These are phyloP conservation scores for Saccostrea cuccullata DNA, from an alignment of 1,140 invertebrate species.

Conservation along the genomic window DNA sequence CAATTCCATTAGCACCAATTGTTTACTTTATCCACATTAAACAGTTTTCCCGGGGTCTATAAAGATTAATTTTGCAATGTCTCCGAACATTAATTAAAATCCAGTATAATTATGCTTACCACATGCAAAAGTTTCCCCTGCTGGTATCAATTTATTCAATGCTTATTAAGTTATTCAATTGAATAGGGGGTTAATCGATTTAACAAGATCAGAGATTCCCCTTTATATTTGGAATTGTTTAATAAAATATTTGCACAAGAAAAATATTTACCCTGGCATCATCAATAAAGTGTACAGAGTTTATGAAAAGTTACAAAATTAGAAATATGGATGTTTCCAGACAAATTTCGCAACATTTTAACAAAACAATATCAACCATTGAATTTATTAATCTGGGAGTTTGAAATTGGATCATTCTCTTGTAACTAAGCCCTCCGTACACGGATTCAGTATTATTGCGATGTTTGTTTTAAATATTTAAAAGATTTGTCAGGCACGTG, in stretches of 20 bases:
- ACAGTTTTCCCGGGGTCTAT: not conserved
- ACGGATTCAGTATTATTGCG: not conserved
- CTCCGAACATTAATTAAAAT: conserved; percentile 17
- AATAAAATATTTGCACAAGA: not conserved
- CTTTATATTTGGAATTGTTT: not conserved
- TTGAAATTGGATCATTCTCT: not conserved
- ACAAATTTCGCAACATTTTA: not conserved
- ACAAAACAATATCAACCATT: not conserved
- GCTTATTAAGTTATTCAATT: not conserved
- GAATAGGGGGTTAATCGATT: not conserved
- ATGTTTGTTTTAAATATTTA: conserved; percentile 25
- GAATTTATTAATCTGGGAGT: not conserved
- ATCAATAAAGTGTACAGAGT: not conserved
- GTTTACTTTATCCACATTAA: not conserved
- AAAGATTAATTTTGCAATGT: not conserved
- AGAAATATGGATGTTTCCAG: not conserved
- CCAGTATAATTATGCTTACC: not conserved
- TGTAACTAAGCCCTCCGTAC: not conserved
- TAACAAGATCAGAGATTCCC: not conserved
- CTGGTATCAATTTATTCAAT: not conserved
- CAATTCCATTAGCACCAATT: not conserved
- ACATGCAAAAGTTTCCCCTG: not conserved
- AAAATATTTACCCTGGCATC: not conserved
- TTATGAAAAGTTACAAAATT: not conserved
- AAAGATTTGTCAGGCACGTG: not conserved